Evolutionary conservation across 2,888 invertebrate genomes (phyloP), one percentile per base, ranked within the genome.

Genomic region (Mamestra brassicae): DNA sequence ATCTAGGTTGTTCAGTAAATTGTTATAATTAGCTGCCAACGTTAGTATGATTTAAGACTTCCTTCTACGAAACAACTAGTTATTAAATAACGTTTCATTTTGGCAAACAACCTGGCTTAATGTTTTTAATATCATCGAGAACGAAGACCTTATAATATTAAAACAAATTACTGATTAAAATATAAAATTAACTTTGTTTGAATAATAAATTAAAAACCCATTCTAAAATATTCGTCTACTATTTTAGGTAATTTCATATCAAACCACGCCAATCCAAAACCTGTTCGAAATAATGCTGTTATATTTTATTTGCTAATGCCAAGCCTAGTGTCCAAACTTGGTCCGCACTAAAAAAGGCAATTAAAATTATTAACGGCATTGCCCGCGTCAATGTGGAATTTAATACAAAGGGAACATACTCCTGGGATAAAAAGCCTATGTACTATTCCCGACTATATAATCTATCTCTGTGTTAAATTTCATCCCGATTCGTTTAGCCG

Each of bases 11-110:
- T 54, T 63, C 47, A 36, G 36, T 68, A 60, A 55, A 68, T 81
- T 74, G 55, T 64, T 61, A 26, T 80, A 64, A 60, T 64, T 64
- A 58, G n/a, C 54, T 54, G 61, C 36, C 72, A 52, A 71, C n/a
- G 71, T 47, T 17, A 36, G 17, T 26, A 71, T 61, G 79, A 79
- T 76, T 76, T 78, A 76, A 62, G 47, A 71, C 55, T 78, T 71
- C 79, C 55, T 62, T 6, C 26, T 42, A 26, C 15, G 26, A 26
- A 62, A 55, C n/a, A 76, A 62, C 26, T 36, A 17, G n/a, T 10
- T 62, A 61, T 15, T n/a, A 13, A 58, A 42, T n/a, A 8, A 58
- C 34, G 45, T 74, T 74, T n/a, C 17, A 52, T 52, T 68, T 67
- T 77, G 36, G 26, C 36, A 54, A 38, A 45, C 6, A 17, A 45